These are phyloP conservation scores for Lochmaea crataegi DNA, from an alignment of 2,888 invertebrate genomes.

Conservation along the genomic window DNA sequence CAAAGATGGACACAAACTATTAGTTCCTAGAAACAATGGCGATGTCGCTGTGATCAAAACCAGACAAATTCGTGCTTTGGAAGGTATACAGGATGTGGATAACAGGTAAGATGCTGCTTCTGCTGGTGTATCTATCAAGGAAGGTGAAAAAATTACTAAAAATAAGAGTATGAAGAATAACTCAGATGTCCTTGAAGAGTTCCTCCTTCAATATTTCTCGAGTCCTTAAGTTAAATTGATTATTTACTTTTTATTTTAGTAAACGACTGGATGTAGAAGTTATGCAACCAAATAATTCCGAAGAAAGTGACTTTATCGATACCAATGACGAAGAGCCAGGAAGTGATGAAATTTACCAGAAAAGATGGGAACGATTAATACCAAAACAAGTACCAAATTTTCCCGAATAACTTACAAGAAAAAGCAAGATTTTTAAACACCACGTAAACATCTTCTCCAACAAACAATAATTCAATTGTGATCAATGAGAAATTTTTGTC, in stretches of 20 bases:
- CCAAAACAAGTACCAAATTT: background rate
- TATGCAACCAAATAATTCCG: background rate
- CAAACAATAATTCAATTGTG: background rate
- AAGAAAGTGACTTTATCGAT: slow-evolving; percentile 8
- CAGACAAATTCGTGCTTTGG: slow-evolving; percentile 13
- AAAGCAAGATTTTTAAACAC: background rate
- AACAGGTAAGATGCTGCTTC: slow-evolving; percentile 2
- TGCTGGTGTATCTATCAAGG: no score
- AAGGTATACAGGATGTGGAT: slow-evolving; percentile 28
- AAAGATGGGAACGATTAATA: slow-evolving; percentile 12
- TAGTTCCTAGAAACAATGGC: slow-evolving; percentile 25
- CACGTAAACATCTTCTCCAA: background rate
- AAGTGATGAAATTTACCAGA: slow-evolving; percentile 12
- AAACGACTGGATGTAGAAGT: slow-evolving; percentile 18
- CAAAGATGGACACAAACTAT: slow-evolving; percentile 28
- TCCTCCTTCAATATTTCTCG: no score
- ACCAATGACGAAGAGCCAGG: slow-evolving; percentile 4
- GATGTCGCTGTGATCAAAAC: background rate
- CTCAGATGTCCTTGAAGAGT: background rate
- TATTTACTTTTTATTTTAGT: background rate
- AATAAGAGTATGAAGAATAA: background rate
- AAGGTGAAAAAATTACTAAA: background rate
- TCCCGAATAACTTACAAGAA: slow-evolving; percentile 20
- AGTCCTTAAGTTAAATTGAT: background rate
- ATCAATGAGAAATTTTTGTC: background rate